These are phyloP conservation scores for Leptosomus discolor DNA, from an alignment of 2,113 vertebrate genomes.

Conservation along the genomic window DNA sequence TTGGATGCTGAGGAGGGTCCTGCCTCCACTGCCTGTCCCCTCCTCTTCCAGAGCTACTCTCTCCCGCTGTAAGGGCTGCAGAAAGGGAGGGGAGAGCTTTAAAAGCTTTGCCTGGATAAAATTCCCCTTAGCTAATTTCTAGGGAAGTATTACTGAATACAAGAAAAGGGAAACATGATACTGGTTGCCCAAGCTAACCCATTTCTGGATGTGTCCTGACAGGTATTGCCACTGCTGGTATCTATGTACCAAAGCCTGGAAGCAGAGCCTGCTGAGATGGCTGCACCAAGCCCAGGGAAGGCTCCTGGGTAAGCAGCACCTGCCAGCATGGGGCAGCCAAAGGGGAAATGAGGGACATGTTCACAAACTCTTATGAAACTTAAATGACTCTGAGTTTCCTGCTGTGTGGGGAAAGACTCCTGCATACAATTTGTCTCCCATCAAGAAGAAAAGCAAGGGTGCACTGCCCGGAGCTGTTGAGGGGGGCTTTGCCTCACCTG, in stretches of 20 bases:
- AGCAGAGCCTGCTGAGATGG: fast-evolving
- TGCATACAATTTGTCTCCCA: fast-evolving
- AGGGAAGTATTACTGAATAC: neutral
- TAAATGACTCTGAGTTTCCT: neutral
- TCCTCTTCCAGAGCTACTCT: neutral
- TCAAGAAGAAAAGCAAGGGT: neutral
- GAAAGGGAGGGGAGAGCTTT: neutral
- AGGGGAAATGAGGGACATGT: fast-evolving
- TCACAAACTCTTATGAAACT: neutral
- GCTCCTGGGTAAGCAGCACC: neutral
- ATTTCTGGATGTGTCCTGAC: neutral
- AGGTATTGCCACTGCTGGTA: neutral
- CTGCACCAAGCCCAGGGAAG: fast-evolving
- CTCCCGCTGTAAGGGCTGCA: neutral
- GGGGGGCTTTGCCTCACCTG: neutral
- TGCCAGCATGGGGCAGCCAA: neutral
- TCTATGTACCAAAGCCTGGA: fast-evolving
- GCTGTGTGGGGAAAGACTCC: neutral
- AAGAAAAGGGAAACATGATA: neutral
- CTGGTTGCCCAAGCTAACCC: neutral
- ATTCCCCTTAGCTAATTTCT: neutral
- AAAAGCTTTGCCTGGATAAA: neutral
- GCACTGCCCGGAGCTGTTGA: neutral
- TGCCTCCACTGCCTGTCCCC: neutral
- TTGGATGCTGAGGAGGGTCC: neutral